A percentile compares a stretch with the other conserved stretches of the same genome.
phyloP scores from a whole-genome alignment of 2,113 vertebrate species.

The Gasterosteus aculeatus region DNA sequence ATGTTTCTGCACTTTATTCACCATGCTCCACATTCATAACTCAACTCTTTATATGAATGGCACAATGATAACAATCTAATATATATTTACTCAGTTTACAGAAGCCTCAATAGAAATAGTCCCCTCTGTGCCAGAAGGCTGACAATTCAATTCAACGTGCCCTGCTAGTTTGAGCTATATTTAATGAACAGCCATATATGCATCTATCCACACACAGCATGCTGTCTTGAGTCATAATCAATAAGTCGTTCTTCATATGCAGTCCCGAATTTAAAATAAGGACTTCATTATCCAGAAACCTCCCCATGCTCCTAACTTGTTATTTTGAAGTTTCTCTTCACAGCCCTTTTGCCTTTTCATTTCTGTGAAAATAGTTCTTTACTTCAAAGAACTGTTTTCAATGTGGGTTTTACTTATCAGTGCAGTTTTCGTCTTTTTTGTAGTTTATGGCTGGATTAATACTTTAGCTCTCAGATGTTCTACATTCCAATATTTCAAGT shows the following conservation, averaged over 20 bases:
- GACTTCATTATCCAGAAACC: conserved; percentile 39
- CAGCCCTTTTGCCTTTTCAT: conserved; percentile 49
- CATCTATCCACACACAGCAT: background rate
- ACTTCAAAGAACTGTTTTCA: background rate
- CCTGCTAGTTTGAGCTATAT: background rate
- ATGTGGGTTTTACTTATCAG: background rate
- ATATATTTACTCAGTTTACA: background rate
- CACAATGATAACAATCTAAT: background rate
- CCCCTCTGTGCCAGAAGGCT: background rate
- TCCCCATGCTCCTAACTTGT: conserved; percentile 2
- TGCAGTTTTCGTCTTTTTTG: background rate
- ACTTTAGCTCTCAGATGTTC: background rate
- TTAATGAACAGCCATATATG: background rate
- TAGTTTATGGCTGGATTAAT: background rate
- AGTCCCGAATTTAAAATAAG: conserved; percentile 32
- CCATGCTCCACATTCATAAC: background rate
- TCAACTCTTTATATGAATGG: background rate
- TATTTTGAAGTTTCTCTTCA: background rate
- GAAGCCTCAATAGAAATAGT: background rate
- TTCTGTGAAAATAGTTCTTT: background rate
- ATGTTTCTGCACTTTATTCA: background rate
- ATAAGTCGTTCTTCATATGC: conserved; percentile 6
- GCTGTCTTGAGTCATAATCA: background rate
- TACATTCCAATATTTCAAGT: background rate
- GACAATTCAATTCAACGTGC: background rate